Evolutionary conservation across 2,113 vertebrate genomes (phyloP).

Genomic region (Nibea albiflora): DNA sequence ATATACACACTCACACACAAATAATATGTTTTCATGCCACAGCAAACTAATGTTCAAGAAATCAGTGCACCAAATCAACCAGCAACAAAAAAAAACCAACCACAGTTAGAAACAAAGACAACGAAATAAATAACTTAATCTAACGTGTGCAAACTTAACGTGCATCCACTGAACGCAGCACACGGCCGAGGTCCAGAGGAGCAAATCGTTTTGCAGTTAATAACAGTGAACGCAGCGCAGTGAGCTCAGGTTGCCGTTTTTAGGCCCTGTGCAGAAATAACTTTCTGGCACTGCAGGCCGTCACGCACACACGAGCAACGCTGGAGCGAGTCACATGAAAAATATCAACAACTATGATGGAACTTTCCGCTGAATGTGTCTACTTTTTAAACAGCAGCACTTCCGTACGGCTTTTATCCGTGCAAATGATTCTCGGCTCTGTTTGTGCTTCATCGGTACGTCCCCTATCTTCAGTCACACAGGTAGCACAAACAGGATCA

Average conservation of each 20-base stretch:
- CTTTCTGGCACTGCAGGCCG: conserved; percentile 23
- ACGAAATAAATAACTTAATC: conserved; percentile 42
- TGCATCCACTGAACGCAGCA: background rate
- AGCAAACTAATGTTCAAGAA: conserved; percentile 30
- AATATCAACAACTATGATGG: conserved; percentile 17
- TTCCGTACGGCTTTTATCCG: conserved; percentile 2
- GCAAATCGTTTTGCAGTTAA: conserved; percentile 21
- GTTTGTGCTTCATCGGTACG: background rate
- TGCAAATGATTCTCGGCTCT: background rate
- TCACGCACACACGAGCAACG: conserved; percentile 16
- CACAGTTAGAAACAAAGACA: conserved; percentile 38
- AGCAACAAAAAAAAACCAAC: background rate
- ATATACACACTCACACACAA: conserved; percentile 37
- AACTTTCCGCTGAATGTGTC: conserved; percentile 32
- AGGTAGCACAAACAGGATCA: conserved; percentile 7
- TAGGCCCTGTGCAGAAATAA: conserved; percentile 38
- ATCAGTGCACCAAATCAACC: conserved; percentile 17
- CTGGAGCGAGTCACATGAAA: conserved; percentile 33
- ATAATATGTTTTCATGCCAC: background rate
- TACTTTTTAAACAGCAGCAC: conserved; percentile 9
- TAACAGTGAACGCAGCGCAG: conserved; percentile 23
- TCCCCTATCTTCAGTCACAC: conserved; percentile 6
- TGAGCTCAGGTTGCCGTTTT: conserved; percentile 34
- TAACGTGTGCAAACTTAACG: conserved; percentile 16
- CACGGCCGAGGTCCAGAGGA: conserved; percentile 15